Conservation (phyloP, 2,888 invertebrate species). For the Idaea aversata region DNA sequence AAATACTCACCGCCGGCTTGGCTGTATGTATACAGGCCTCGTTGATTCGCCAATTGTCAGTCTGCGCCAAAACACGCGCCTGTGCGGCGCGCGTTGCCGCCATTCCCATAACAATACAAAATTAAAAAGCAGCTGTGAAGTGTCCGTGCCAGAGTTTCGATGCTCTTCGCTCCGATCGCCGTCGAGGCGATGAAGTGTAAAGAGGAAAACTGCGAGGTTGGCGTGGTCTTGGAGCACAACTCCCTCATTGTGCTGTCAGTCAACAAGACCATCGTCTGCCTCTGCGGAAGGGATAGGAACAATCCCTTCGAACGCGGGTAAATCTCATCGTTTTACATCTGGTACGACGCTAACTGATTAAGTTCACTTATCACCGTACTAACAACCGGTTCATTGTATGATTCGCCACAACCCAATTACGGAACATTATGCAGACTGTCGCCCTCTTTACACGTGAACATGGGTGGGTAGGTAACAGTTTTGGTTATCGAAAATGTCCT, state of each 20-base stretch:
- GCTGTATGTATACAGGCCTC: constrained; percentile 60
- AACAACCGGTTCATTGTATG: constrained; percentile 32
- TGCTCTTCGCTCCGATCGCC: constrained; percentile 79
- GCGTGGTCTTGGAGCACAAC: constrained; percentile 76
- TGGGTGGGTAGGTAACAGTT: constrained; percentile 9
- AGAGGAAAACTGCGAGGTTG: constrained; percentile 79
- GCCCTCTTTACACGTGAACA: constrained; percentile 17
- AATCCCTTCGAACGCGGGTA: constrained; percentile 79
- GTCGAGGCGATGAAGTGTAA: constrained; percentile 80
- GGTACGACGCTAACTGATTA: constrained; percentile 46
- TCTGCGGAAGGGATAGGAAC: constrained; percentile 72
- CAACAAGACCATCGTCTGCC: constrained; percentile 78
- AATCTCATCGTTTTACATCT: constrained; percentile 53
- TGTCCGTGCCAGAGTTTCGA: constrained; percentile 69
- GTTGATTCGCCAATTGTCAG: constrained; percentile 64
- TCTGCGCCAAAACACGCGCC: constrained; percentile 69
- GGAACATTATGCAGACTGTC: constrained; percentile 17
- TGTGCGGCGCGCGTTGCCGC: constrained; percentile 57
- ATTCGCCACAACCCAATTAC: constrained; percentile 24
- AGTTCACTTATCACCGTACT: constrained; percentile 36
- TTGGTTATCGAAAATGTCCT: constrained; percentile 15
- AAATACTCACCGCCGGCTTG: constrained; percentile 72
- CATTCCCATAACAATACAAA: constrained; percentile 43
- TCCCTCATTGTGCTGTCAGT: constrained; percentile 75
- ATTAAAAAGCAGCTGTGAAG: constrained; percentile 47